A percentile compares a stretch with the other conserved stretches of the same genome.
These are phyloP conservation scores for Sylvietta virens DNA, from an alignment of 2,113 vertebrate species.

Conservation along the genomic window DNA sequence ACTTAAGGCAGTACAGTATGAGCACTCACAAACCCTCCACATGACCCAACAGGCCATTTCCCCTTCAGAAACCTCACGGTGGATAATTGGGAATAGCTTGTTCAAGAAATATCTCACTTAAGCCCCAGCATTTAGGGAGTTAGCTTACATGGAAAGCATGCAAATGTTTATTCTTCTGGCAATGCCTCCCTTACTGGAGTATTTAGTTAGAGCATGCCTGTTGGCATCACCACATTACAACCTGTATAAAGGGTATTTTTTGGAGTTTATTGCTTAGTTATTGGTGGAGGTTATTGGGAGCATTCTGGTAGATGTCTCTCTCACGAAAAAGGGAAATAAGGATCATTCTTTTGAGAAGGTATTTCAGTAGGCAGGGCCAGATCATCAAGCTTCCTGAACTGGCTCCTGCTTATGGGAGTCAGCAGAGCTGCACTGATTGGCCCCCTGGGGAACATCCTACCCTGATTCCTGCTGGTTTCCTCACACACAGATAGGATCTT, in stretches of 20 bases:
- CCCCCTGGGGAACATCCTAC: background rate
- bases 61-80: background rate
- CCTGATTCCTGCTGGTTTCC: background rate
- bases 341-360: background rate
- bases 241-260: background rate
- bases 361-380: background rate
- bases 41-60: background rate
- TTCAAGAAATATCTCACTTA: background rate
- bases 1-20: background rate
- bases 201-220: background rate
- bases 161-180: background rate
- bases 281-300: background rate
- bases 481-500: background rate
- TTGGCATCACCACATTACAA: background rate
- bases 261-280: background rate
- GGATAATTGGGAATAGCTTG: background rate
- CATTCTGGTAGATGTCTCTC: background rate
- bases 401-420: fast-evolving
- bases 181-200: background rate
- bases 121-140: background rate
- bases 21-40: background rate
- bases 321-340: background rate
- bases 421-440: background rate
- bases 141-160: background rate
- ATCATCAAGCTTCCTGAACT: background rate